Base-by-base conservation (phyloP, 2,888 invertebrate genomes). In the Caenorhabditis sp. region DNA sequence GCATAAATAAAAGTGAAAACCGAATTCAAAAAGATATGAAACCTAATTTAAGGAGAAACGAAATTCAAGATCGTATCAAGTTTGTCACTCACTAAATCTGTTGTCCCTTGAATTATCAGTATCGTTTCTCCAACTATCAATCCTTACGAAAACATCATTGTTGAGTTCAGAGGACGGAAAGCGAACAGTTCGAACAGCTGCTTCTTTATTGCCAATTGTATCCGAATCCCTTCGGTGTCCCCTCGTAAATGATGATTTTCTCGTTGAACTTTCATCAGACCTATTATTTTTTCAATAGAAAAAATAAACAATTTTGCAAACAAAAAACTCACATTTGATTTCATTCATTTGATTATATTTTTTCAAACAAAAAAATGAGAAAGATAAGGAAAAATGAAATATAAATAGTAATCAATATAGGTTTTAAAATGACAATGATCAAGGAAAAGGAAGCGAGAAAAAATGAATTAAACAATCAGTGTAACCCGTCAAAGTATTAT, bases 81-180 rank as follows among this genome's bases (percentile, higher is more conserved):
- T n/a, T n/a, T n/a, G n/a, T n/a, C n/a, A 55, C 24, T 8, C 31
- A 63, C 67, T 51, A 23, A 57, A 60, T 53, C 67, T 24, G 37
- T 54, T 64, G 60, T 49, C 64, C n/a, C 17, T 43, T 43, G 67
- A 65, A 14, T 64, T 64, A 26, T 53, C 64, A 50, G 59, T 31
- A 10, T 68, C 68, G 50, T 72, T 61, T 51, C 64, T 26, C 72
- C 72, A 72, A 27, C 67, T 67, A 23, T 72, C 72, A 6, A 72
- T 72, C 31, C 67, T 24, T 0, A 67, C 64, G 17, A 72, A 72
- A 62, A 61, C 68, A 17, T 72, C 67, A 49, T 72, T 72, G 3
- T 37, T 59, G 27, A 72, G 26, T 26, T 72, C 64, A 0, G 72
- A 64, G 0, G 67, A 65, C 8, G 72, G 72, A 21, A 72, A 72